These are phyloP conservation scores for Excalfactoria chinensis DNA, from an alignment of 2,113 vertebrate species.

Conservation along the genomic window DNA sequence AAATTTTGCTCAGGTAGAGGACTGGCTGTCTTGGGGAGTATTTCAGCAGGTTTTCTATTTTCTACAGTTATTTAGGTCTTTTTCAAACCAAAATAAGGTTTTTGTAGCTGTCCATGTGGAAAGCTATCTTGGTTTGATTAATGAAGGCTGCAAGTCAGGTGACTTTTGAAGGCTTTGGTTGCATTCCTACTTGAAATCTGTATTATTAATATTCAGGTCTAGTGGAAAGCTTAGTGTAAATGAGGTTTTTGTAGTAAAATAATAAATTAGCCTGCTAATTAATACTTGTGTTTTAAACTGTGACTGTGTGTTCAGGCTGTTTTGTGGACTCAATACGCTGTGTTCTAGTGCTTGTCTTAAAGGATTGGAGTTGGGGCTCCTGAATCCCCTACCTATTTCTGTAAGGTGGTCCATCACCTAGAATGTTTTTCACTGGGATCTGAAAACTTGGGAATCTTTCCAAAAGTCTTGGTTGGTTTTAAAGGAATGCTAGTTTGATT, in stretches of 20 bases:
- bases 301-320: background rate
- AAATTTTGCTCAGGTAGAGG: slow-evolving; percentile 15
- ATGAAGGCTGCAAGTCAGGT: accelerated
- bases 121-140: background rate
- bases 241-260: background rate
- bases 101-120: background rate
- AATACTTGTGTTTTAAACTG: background rate
- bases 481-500: background rate
- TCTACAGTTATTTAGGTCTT: background rate
- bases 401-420: background rate
- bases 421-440: background rate
- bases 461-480: background rate
- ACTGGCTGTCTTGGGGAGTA: background rate
- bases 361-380: background rate
- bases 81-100: background rate
- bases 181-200: background rate
- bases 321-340: background rate
- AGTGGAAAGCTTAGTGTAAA: background rate
- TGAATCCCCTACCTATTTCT: background rate
- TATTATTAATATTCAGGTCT: accelerated
- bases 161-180: background rate
- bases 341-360: background rate
- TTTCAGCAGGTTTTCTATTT: background rate
- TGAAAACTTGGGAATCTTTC: background rate
- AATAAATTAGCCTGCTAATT: background rate